These are phyloP conservation scores for Bombylius major DNA, from an alignment of 2,888 invertebrate genomes.

Conservation along the genomic window DNA sequence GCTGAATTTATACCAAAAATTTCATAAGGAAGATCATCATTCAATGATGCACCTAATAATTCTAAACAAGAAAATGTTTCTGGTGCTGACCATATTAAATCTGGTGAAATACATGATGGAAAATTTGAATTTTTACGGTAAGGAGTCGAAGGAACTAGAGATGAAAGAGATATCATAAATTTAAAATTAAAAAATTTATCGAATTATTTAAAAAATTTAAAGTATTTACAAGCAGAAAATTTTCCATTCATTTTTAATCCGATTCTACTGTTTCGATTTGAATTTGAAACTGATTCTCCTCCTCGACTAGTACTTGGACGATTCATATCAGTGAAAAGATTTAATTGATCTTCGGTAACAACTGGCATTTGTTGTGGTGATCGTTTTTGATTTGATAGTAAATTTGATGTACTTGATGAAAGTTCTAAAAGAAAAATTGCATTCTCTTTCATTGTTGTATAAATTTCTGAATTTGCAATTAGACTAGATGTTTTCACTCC, in stretches of 20 bases:
- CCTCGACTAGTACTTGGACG: conserved; percentile 35
- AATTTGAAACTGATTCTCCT: conserved; percentile 11
- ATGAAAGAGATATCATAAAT: background rate
- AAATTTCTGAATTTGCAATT: conserved; percentile 35
- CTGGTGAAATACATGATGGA: conserved; percentile 26
- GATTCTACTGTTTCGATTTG: conserved; percentile 28
- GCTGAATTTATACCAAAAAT: conserved; percentile 31
- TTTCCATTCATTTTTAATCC: conserved; percentile 24
- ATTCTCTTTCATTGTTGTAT: conserved; percentile 73
- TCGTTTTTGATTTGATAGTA: conserved; percentile 20
- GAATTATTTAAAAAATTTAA: background rate
- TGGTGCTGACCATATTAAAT: conserved; percentile 34
- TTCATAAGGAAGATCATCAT: conserved; percentile 35
- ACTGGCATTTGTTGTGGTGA: conserved; percentile 36
- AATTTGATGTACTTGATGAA: conserved; percentile 48
- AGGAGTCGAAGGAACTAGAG: conserved; percentile 20
- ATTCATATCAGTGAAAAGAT: conserved; percentile 27
- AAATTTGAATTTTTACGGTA: conserved; percentile 31
- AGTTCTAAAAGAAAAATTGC: conserved; percentile 86
- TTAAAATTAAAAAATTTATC: background rate
- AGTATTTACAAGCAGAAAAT: conserved; percentile 13
- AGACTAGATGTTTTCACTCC: conserved; percentile 32
- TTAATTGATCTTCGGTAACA: conserved; percentile 32
- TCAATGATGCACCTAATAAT: conserved; percentile 29
- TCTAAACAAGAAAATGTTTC: conserved; percentile 36